Evolutionary conservation across 1,140 invertebrate species (phyloP).

Genomic region (Aradophagus sp.): DNA sequence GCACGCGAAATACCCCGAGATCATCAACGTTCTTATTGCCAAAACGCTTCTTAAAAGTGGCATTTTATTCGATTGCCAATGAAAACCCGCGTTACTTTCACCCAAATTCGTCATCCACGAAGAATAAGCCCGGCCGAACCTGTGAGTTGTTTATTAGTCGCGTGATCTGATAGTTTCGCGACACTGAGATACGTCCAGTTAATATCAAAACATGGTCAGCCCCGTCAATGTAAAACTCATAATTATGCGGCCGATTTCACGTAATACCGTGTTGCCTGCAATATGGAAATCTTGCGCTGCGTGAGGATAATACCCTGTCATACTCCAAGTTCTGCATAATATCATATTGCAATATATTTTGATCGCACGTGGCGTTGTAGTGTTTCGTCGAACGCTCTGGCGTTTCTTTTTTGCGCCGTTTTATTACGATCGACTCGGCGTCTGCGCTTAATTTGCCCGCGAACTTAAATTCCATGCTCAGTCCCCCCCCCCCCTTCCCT

Average conservation of each 20-base stretch:
- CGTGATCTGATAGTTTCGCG: conserved; percentile 40
- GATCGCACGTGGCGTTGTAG: conserved; percentile 54
- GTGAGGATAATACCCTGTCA: conserved; percentile 70
- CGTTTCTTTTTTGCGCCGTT: conserved; percentile 46
- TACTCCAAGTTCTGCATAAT: conserved; percentile 65
- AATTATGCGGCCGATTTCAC: conserved; percentile 65
- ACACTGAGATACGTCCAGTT: conserved; percentile 50
- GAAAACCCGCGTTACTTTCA: conserved; percentile 22
- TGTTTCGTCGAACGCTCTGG: conserved; percentile 43
- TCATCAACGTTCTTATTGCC: no score
- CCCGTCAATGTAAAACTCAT: conserved; percentile 61
- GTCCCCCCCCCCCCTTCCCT: no score
- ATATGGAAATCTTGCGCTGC: conserved; percentile 68
- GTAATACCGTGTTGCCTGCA: conserved; percentile 64
- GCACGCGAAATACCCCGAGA: no score
- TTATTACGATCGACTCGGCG: conserved; percentile 2
- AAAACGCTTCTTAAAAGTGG: no score
- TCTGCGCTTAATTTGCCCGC: no score
- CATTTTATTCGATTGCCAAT: conserved; percentile 35
- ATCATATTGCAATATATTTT: conserved; percentile 67
- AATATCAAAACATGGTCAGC: conserved; percentile 56
- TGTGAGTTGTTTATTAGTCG: conserved; percentile 28
- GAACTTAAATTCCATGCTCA: no score
- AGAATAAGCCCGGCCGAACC: conserved; percentile 30
- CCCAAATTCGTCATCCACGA: conserved; percentile 24